Evolutionary conservation across 2,888 invertebrate genomes (phyloP).

Genomic region (Nesidiocoris tenuis): DNA sequence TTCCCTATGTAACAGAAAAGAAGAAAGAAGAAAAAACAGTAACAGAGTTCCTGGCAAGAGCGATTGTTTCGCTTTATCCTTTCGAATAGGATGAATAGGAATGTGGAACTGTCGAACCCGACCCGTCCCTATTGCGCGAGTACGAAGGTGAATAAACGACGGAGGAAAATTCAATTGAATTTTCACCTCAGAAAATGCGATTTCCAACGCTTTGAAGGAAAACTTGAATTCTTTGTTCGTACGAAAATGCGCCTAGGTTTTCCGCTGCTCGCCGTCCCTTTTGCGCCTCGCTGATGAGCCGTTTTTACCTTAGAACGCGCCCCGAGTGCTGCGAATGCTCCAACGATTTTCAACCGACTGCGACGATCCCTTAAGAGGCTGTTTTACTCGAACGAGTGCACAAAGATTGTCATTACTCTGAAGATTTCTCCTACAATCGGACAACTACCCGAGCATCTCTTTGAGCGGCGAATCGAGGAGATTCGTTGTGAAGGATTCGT

Average conservation of each 20-base stretch:
- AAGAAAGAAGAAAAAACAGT: background rate
- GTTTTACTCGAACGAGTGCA: too few species aligned
- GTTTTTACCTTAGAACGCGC: too few species aligned
- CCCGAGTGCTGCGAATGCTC: conserved; percentile 16
- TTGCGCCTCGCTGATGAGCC: conserved; percentile 3
- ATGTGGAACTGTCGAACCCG: conserved; percentile 16
- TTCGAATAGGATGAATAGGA: conserved; percentile 11
- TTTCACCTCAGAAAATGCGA: conserved; percentile 22
- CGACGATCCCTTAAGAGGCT: too few species aligned
- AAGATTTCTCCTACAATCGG: too few species aligned
- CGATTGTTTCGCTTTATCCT: conserved; percentile 30
- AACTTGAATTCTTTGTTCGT: conserved; percentile 7
- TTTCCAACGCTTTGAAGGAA: conserved; percentile 28
- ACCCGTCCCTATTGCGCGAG: background rate
- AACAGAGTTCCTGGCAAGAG: background rate
- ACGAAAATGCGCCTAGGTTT: background rate
- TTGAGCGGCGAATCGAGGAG: too few species aligned
- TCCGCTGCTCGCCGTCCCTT: background rate
- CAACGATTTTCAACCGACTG: background rate
- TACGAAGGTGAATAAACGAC: background rate
- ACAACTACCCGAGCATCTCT: too few species aligned
- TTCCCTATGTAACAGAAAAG: background rate
- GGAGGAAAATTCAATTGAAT: conserved; percentile 21
- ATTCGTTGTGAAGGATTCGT: too few species aligned
- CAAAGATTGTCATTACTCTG: too few species aligned